phyloP scores from a whole-genome alignment of 2,113 vertebrate genomes.

The human region GRCh38 chr6:107348001-107348500 shows the following conservation, averaged over 20 bases:
- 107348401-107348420: background rate
- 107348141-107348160: background rate
- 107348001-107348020: background rate
- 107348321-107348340: background rate
- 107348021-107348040: slow-evolving; percentile 1
- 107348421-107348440: background rate
- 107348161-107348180: background rate
- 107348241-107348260: background rate
- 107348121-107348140: background rate
- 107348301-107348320: slow-evolving; percentile 2
- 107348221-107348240: background rate
- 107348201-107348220: background rate
- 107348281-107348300: background rate
- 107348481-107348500: background rate
- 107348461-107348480: background rate
- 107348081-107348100: background rate
- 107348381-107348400: background rate
- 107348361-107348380: background rate
- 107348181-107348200: background rate
- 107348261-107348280: background rate
- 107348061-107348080: background rate
- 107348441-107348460: background rate
- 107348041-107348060: background rate
- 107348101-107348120: background rate
- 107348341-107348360: background rate